A percentile compares a stretch with the other conserved stretches of the same genome.
These are phyloP conservation scores for Drosophila kohkoa DNA, from an alignment of 1,140 invertebrate genomes.

Conservation along the genomic window DNA sequence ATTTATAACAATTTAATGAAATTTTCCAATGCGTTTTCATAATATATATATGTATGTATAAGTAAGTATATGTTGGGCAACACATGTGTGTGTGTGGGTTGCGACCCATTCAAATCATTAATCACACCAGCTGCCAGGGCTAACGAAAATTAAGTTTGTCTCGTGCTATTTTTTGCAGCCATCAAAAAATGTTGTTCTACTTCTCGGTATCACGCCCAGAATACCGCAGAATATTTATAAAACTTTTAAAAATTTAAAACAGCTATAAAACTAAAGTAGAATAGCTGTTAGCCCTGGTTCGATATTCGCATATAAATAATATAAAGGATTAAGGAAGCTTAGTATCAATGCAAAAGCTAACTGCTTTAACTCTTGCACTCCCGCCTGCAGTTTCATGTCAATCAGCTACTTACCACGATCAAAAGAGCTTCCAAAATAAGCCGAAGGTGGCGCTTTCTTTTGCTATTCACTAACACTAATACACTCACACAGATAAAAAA, in stretches of 20 bases:
- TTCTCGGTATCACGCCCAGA: too few species aligned
- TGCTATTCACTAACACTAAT: too few species aligned
- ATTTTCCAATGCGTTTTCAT: constrained; percentile 82
- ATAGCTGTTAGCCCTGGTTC: neutral
- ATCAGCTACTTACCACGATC: too few species aligned
- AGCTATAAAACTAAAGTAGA: neutral
- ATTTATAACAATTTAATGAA: constrained; percentile 84
- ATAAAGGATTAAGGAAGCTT: too few species aligned
- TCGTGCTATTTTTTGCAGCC: constrained; percentile 34
- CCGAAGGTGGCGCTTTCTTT: too few species aligned
- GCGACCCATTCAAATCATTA: constrained; percentile 55
- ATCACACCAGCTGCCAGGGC: constrained; percentile 65
- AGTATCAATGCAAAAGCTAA: too few species aligned
- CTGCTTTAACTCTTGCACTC: too few species aligned
- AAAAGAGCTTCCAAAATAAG: too few species aligned
- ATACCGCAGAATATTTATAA: too few species aligned
- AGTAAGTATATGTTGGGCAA: neutral
- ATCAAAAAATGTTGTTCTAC: neutral
- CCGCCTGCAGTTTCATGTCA: too few species aligned
- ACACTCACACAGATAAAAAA: too few species aligned
- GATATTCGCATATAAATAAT: too few species aligned
- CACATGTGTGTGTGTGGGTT: neutral
- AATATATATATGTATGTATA: constrained; percentile 55
- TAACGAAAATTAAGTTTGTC: constrained; percentile 78
- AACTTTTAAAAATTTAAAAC: neutral